These are phyloP conservation scores for Pituophis catenifer DNA, from an alignment of 2,113 vertebrate genomes.

Conservation along the genomic window DNA sequence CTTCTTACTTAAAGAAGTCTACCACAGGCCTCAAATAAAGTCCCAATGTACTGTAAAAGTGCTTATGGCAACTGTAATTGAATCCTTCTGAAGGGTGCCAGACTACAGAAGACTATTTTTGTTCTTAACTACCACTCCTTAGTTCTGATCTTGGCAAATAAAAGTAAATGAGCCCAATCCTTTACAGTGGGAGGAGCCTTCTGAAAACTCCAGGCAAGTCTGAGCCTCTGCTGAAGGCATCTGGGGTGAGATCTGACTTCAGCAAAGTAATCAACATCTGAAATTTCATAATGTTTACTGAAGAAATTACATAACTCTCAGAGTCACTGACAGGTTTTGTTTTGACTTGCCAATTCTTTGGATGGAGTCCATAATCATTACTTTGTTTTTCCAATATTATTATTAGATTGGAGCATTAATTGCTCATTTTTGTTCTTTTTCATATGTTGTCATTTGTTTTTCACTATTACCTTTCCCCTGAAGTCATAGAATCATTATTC, in stretches of 20 bases:
- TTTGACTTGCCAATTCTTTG: conserved; percentile 1
- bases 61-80: neutral
- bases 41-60: neutral
- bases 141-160: neutral
- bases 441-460: conserved; percentile 1
- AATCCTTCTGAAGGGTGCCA: neutral
- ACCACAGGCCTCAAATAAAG: neutral
- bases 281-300: neutral
- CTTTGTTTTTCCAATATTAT: neutral
- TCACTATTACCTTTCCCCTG: neutral
- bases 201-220: neutral
- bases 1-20: neutral
- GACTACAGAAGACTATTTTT: neutral
- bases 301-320: neutral
- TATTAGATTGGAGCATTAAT: neutral
- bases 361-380: neutral
- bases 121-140: neutral
- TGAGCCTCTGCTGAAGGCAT: neutral
- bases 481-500: neutral
- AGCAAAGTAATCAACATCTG: neutral
- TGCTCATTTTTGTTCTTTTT: neutral
- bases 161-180: neutral
- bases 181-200: neutral
- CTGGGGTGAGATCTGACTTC: neutral
- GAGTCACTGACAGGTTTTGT: neutral